phyloP scores from a whole-genome alignment of 1,140 invertebrate species.

The Drosophila teissieri region DNA sequence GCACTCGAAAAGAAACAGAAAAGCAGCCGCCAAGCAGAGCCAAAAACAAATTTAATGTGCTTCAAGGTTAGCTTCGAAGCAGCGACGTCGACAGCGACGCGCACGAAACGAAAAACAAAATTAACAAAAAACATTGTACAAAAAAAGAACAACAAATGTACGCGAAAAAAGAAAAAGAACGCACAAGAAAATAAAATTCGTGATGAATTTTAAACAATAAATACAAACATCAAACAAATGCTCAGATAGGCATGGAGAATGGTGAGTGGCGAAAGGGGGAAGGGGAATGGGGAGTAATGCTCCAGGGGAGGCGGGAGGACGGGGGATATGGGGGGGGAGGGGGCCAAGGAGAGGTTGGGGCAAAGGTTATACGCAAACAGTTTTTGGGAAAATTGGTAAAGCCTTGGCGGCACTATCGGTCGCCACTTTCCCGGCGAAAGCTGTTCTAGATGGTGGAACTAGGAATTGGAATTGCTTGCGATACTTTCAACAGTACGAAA shows the following conservation, averaged over 20 bases:
- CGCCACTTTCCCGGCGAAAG: not conserved
- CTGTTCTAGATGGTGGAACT: too few species aligned
- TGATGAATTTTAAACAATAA: constrained; percentile 81
- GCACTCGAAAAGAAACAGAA: constrained; percentile 15
- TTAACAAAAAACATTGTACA: constrained; percentile 13
- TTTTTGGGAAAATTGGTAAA: constrained; percentile 8
- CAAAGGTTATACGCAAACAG: constrained; percentile 45
- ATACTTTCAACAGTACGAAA: too few species aligned
- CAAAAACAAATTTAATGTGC: constrained; percentile 70
- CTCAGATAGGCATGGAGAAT: constrained; percentile 23
- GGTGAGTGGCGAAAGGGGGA: too few species aligned
- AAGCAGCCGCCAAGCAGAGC: constrained; percentile 19
- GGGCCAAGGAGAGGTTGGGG: constrained; percentile 37
- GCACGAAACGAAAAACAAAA: constrained; percentile 32
- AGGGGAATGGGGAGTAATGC: too few species aligned
- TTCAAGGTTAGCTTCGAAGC: constrained; percentile 70
- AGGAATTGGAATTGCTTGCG: too few species aligned
- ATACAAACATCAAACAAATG: constrained; percentile 66
- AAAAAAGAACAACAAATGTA: constrained; percentile 36
- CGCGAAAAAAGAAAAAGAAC: constrained; percentile 49
- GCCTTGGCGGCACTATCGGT: not conserved
- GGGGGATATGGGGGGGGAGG: not conserved
- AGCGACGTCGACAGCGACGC: constrained; percentile 17
- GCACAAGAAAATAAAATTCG: constrained; percentile 76
- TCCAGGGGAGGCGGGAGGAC: not conserved